phyloP scores from a whole-genome alignment of 2,113 vertebrate species.

The Microcebus griseorufus region DNA sequence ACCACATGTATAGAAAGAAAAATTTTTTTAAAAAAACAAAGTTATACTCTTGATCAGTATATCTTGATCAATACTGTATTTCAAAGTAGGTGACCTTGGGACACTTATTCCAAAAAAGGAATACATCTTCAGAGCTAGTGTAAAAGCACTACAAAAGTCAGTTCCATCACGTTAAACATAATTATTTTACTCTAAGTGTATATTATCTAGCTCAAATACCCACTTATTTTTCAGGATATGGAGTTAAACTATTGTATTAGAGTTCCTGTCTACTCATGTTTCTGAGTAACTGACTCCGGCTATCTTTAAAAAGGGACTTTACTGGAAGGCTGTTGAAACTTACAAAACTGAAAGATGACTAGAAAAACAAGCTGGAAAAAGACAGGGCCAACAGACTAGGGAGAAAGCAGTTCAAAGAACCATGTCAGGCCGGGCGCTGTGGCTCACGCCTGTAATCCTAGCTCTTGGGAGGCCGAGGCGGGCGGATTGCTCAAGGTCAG shows the following conservation, averaged over 20 bases:
- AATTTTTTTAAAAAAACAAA: neutral
- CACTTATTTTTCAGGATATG: neutral
- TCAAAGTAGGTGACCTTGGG: neutral
- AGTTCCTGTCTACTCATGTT: neutral
- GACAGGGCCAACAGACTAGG: neutral
- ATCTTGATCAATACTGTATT: neutral
- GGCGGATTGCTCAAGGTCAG: no score
- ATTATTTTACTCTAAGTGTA: neutral
- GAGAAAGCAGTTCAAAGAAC: neutral
- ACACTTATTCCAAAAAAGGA: constrained; percentile 18
- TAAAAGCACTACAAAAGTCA: constrained; percentile 12
- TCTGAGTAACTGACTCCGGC: neutral
- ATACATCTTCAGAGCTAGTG: neutral
- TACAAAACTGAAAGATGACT: neutral
- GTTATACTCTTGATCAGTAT: neutral
- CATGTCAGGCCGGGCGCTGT: no score
- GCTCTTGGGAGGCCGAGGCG: no score
- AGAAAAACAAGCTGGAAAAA: neutral
- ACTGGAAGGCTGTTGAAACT: neutral
- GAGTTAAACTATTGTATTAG: neutral
- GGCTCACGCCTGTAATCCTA: no score
- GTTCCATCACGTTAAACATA: neutral
- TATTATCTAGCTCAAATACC: neutral
- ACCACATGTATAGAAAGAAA: neutral
- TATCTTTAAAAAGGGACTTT: neutral